A percentile compares a stretch with the other conserved stretches of the same genome.
These are phyloP conservation scores for Theocolax elegans DNA, from an alignment of 1,140 invertebrate species.

Conservation along the genomic window DNA sequence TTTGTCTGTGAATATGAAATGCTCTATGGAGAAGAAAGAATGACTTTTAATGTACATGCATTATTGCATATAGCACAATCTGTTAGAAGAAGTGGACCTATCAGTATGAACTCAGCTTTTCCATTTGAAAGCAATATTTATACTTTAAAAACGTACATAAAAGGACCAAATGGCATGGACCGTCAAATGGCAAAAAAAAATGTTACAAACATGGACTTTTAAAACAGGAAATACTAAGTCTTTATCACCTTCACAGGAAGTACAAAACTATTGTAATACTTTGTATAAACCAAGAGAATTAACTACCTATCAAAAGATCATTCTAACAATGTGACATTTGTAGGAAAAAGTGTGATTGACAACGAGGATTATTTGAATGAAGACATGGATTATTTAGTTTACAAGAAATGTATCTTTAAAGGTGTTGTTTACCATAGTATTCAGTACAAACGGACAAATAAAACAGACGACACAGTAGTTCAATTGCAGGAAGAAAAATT, in stretches of 20 bases:
- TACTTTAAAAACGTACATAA: constrained; percentile 18
- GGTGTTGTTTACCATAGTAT: neutral
- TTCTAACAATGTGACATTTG: neutral
- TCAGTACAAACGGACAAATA: no score
- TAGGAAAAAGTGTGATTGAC: neutral
- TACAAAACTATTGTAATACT: neutral
- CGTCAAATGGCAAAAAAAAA: constrained; percentile 24
- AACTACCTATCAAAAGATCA: neutral
- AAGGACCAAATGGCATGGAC: constrained; percentile 25
- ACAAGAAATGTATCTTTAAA: neutral
- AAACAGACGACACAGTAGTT: neutral
- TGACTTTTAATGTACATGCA: constrained; percentile 40
- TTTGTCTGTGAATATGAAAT: constrained; percentile 38
- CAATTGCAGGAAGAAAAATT: neutral
- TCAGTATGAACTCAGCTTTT: constrained; percentile 33
- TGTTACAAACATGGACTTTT: constrained; percentile 25
- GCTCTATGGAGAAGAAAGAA: constrained; percentile 18
- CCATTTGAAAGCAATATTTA: constrained; percentile 23
- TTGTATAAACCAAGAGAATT: neutral
- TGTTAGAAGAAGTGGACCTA: constrained; percentile 36
- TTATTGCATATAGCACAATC: constrained; percentile 29
- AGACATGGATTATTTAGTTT: neutral
- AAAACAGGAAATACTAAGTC: neutral
- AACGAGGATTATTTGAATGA: neutral
- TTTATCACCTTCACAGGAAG: neutral